Evolutionary conservation across 2,113 vertebrate species (phyloP).

Genomic region (Carassius carassius): DNA sequence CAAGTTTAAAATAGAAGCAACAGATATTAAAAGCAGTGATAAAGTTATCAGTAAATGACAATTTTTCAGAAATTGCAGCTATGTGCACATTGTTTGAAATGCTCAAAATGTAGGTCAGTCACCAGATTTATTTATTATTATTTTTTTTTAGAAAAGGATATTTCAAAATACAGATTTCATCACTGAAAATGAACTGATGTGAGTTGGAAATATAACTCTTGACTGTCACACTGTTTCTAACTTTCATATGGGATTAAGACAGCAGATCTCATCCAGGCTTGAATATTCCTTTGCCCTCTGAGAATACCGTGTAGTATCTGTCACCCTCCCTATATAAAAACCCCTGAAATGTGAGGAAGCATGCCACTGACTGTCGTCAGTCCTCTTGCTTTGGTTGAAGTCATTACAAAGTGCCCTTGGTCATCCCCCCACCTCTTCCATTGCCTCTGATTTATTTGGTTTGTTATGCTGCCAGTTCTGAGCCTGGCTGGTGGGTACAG

Average conservation of each 20-base stretch:
- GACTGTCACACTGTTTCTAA: background rate
- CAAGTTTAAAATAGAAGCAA: slow-evolving; percentile 3
- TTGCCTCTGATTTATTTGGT: slow-evolving; percentile 15
- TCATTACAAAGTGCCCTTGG: slow-evolving; percentile 9
- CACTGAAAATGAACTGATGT: slow-evolving; percentile 6
- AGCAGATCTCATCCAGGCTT: background rate
- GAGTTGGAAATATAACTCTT: background rate
- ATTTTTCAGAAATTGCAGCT: background rate
- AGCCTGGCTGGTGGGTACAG: background rate
- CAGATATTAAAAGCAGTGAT: background rate
- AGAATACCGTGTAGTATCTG: background rate
- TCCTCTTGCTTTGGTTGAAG: slow-evolving; percentile 7
- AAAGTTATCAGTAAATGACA: background rate
- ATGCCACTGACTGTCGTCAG: background rate
- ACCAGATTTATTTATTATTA: background rate
- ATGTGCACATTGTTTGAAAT: background rate
- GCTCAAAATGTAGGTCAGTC: slow-evolving; percentile 2
- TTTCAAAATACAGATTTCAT: slow-evolving; percentile 1
- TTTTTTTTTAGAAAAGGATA: background rate
- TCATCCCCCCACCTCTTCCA: background rate
- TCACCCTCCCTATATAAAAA: background rate
- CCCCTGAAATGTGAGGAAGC: slow-evolving; percentile 21
- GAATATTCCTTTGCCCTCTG: slow-evolving; percentile 9
- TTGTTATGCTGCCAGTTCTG: slow-evolving; percentile 24
- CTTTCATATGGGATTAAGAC: slow-evolving; percentile 17